These are phyloP conservation scores for Elaphurus davidianus DNA, from an alignment of 2,113 vertebrate species.

Conservation along the genomic window DNA sequence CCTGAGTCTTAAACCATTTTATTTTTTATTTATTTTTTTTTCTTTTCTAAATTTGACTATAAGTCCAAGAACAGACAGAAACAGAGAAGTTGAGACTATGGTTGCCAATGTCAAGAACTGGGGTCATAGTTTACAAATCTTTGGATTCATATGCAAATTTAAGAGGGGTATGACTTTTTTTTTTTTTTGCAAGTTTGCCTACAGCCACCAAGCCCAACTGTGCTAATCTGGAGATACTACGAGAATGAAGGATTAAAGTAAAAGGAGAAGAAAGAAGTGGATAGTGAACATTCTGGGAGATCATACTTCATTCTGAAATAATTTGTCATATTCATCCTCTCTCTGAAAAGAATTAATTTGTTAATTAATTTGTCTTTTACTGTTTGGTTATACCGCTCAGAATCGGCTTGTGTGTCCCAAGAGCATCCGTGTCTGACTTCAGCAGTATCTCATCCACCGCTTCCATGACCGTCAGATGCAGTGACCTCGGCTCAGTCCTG, in stretches of 20 bases:
- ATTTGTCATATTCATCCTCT: too few species aligned
- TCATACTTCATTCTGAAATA: neutral
- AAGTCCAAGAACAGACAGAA: neutral
- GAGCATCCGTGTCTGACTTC: neutral
- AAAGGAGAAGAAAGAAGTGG: neutral
- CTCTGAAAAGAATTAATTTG: neutral
- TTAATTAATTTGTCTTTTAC: neutral
- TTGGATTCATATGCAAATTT: neutral
- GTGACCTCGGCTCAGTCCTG: neutral
- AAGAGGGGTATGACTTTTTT: neutral
- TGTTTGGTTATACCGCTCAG: fast-evolving
- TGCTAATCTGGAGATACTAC: neutral
- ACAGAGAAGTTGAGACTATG: neutral
- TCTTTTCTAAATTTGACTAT: neutral
- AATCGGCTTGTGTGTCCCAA: too few species aligned
- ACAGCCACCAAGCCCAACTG: fast-evolving
- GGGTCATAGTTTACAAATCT: neutral
- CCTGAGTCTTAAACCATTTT: neutral
- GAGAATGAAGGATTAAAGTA: neutral
- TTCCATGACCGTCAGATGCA: neutral
- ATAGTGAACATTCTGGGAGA: neutral
- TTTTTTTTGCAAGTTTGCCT: neutral
- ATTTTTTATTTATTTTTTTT: neutral
- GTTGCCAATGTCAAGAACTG: neutral
- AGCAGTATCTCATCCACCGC: fast-evolving